phyloP scores from a whole-genome alignment of 2,113 vertebrate genomes.

The Oncorhynchus nerka region DNA sequence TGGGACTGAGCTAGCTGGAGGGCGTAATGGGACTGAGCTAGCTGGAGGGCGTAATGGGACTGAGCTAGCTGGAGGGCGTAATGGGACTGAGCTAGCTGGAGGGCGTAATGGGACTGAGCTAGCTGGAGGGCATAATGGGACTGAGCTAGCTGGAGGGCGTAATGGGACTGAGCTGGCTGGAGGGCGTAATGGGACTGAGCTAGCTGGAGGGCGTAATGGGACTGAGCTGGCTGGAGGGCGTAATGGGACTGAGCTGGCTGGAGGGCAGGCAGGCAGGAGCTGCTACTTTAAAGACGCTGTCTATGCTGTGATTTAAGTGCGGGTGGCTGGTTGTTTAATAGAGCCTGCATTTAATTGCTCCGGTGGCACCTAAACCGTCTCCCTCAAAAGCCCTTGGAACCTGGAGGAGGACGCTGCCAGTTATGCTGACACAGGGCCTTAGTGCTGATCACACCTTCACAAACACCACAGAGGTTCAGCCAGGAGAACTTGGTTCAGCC shows the following conservation, averaged over 20 bases:
- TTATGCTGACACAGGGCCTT: constrained; percentile 52
- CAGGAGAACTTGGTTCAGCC: constrained; percentile 29
- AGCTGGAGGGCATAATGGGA: too few relatives aligned
- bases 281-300: neutral
- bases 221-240: neutral
- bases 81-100: neutral
- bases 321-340: constrained; percentile 47
- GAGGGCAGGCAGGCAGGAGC: neutral
- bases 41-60: too few relatives aligned
- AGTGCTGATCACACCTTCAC: neutral
- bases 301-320: constrained; percentile 51
- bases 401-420: constrained; percentile 19
- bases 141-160: neutral
- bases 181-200: too few relatives aligned
- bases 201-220: too few relatives aligned
- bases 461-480: neutral
- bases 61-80: neutral
- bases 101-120: neutral
- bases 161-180: neutral
- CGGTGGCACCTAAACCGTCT: constrained; percentile 57
- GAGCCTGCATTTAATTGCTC: constrained; percentile 56
- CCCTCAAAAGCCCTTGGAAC: constrained; percentile 61
- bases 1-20: neutral
- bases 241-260: neutral
- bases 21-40: neutral